These are phyloP conservation scores for Stictonetta naevosa DNA, from an alignment of 2,113 vertebrate genomes.

Conservation along the genomic window DNA sequence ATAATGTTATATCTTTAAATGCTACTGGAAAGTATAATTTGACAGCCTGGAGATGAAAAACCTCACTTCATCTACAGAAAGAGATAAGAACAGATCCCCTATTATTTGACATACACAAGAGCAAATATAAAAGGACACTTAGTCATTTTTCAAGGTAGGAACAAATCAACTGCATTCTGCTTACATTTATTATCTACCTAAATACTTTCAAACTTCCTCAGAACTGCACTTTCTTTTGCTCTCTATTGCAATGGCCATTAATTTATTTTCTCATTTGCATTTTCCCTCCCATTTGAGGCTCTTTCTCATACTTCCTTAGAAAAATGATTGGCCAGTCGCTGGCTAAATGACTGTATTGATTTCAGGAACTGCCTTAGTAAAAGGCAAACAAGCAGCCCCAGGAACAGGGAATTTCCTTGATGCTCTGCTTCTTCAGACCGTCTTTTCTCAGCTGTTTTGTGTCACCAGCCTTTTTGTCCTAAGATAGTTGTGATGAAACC, in stretches of 20 bases:
- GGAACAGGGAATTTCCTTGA: neutral
- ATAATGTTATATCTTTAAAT: neutral
- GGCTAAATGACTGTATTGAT: slow-evolving; percentile 9
- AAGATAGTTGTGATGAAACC: neutral
- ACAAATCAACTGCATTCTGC: slow-evolving; percentile 2
- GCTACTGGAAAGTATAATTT: neutral
- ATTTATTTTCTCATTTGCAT: neutral
- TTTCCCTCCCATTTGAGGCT: neutral
- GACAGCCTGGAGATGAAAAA: neutral
- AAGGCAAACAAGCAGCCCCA: neutral
- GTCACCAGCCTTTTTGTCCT: neutral
- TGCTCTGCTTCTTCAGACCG: neutral
- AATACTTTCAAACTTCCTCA: neutral
- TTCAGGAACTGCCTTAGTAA: neutral
- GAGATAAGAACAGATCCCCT: neutral
- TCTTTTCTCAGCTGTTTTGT: neutral
- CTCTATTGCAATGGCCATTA: neutral
- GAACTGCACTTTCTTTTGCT: neutral
- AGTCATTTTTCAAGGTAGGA: neutral
- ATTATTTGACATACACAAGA: neutral
- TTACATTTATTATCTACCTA: neutral
- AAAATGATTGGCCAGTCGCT: slow-evolving; percentile 34
- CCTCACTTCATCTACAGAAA: neutral
- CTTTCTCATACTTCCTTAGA: neutral
- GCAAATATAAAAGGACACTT: neutral